Evolutionary conservation across 2,888 invertebrate genomes (phyloP), one percentile per base, ranked within the genome.

Genomic region (Acleris sparsana): DNA sequence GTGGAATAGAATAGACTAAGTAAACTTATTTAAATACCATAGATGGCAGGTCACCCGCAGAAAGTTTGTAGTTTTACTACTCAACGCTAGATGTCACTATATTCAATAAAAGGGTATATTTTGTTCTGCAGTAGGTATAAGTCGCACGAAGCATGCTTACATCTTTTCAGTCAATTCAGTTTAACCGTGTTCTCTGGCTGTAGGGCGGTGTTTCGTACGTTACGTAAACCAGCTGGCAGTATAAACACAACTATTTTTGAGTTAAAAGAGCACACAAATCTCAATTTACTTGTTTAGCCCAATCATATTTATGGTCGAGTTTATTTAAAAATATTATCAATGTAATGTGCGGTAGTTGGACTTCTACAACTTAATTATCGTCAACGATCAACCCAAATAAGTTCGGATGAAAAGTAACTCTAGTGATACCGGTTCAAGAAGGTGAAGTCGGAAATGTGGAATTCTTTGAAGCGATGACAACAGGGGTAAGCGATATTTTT

Each of bases 131-230:
- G 52, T 46, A 29, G n/a, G n/a, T n/a, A n/a, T 49, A 18, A 5
- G 17, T n/a, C 59, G n/a, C 18, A 49, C 52, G 18, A 52, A 69
- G 69, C 59, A 71, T 77, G 74, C 69, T 72, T 63, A 77, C 75
- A 83, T 82, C 82, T 85, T 88, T 71, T 87, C 85, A 87, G 85
- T 77, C 78, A 73, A 83, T 85, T 88, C 86, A 89, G 91, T 91
- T 84, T 86, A 83, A 85, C 72, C 83, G 84, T 83, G 88, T 85
- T 82, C 84, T 77, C 76, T 86, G 86, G 79, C 75, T 74, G 86
- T 83, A 87, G 86, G 87, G 89, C 82, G 87, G 89, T 85, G 89
- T 88, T 88, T 87, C 78, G 80, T 75, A 76, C 80, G 85, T 88
- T 89, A 88, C 88, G 85, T 88, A 87, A 88, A 82, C 82, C 82